phyloP scores from a whole-genome alignment of 2,797 vertebrate genomes.

The Lepidocolaptes lacrymiger region DNA sequence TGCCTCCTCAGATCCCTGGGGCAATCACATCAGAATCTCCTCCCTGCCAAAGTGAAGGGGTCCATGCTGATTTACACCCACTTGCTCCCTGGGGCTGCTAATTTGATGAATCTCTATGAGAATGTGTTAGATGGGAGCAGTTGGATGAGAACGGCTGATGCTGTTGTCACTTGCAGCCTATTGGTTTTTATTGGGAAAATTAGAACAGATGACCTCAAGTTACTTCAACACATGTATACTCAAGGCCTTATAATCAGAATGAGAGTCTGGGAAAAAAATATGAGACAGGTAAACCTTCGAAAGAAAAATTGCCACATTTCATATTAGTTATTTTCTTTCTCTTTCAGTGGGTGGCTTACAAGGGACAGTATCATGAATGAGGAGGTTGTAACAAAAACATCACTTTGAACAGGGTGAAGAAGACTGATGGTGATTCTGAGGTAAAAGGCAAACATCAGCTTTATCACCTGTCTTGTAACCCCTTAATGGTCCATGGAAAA shows the following conservation, averaged over 20 bases:
- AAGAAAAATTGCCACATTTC: background rate
- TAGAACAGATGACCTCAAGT: constrained; percentile 26
- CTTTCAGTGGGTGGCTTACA: background rate
- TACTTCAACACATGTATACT: background rate
- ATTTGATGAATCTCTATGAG: constrained; percentile 22
- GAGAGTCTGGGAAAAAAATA: constrained; percentile 43
- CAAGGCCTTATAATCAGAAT: constrained; percentile 21
- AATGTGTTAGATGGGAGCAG: constrained; percentile 57
- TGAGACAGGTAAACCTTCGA: background rate
- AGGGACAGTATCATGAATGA: background rate
- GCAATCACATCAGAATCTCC: constrained; percentile 64
- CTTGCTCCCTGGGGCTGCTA: constrained; percentile 43
- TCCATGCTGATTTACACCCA: constrained; percentile 58
- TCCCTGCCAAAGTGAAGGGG: constrained; percentile 64
- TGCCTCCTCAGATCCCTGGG: constrained; percentile 62
- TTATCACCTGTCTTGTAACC: background rate
- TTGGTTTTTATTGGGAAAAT: constrained; percentile 33
- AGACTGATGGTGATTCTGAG: background rate
- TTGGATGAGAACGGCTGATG: constrained; percentile 45
- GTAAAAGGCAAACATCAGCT: constrained; percentile 15
- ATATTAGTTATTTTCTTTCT: constrained; percentile 7
- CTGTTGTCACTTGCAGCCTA: constrained; percentile 36
- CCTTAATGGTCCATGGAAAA: background rate
- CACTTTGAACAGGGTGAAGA: background rate
- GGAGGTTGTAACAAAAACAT: constrained; percentile 1